A percentile compares a stretch with the other conserved stretches of the same genome.
Evolutionary conservation across 2,888 invertebrate species (phyloP).

Genomic region (Acleris holmiana): DNA sequence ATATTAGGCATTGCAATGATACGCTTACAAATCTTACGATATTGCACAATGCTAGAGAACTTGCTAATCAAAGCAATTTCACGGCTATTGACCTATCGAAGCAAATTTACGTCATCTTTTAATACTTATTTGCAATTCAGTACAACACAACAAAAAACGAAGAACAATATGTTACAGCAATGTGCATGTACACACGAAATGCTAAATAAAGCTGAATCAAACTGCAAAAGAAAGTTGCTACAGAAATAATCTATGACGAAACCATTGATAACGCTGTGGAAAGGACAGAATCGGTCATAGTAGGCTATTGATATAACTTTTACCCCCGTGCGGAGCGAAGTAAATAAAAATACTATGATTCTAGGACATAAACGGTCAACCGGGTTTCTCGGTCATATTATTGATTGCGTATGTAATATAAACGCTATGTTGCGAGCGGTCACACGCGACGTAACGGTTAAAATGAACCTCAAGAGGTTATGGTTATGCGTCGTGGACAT

Average conservation of each 20-base stretch:
- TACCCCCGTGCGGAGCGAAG: no score
- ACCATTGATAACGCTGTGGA: no score
- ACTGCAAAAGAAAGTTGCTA: no score
- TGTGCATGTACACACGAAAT: no score
- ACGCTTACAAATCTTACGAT: background rate
- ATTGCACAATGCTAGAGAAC: constrained; percentile 14
- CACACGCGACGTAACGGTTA: constrained; percentile 27
- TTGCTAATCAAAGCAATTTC: constrained; percentile 5
- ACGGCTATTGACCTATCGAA: constrained; percentile 18
- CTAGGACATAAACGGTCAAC: constrained; percentile 18
- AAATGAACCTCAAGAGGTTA: constrained; percentile 8
- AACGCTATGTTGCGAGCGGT: constrained; percentile 15
- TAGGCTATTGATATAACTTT: no score
- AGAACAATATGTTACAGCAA: no score
- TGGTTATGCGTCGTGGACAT: constrained; percentile 15
- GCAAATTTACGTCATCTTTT: background rate
- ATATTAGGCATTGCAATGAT: constrained; percentile 7
- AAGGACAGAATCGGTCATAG: no score
- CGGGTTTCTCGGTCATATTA: constrained; percentile 31
- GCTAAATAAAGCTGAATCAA: no score
- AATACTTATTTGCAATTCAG: no score
- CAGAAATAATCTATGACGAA: no score
- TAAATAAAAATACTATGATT: constrained; percentile 1
- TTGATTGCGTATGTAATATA: constrained; percentile 27
- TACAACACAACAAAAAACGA: no score